phyloP scores from a whole-genome alignment of 2,113 vertebrate genomes.

The Hippocampus mohnikei region DNA sequence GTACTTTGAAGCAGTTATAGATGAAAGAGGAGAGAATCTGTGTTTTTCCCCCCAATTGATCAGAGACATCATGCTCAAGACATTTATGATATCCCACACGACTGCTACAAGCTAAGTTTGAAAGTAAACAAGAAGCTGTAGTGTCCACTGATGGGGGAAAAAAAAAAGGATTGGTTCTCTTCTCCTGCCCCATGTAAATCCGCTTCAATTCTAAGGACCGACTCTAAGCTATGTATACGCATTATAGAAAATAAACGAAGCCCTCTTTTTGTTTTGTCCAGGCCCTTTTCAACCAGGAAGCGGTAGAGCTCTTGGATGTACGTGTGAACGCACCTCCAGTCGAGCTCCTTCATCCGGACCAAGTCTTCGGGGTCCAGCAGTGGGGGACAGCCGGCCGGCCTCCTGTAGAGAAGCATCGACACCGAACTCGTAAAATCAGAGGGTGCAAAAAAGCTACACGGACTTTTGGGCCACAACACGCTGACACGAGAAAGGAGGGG shows the following conservation, averaged over 20 bases:
- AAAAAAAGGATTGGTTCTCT: too few relatives aligned
- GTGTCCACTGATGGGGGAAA: too few relatives aligned
- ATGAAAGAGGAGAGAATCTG: too few relatives aligned
- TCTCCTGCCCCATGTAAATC: too few relatives aligned
- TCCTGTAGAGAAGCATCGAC: conserved; percentile 72
- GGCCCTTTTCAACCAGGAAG: conserved; percentile 95
- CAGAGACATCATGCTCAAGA: too few relatives aligned
- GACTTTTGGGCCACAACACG: not conserved
- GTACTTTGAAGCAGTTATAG: too few relatives aligned
- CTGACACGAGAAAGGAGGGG: conserved; percentile 54
- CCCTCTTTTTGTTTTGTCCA: conserved; percentile 95
- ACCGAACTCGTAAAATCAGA: not conserved
- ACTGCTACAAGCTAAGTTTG: too few relatives aligned
- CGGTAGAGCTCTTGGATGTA: conserved; percentile 99
- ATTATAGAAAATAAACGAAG: conserved; percentile 25
- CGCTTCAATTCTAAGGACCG: too few relatives aligned
- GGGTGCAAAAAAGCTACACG: not conserved
- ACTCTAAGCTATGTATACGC: too few relatives aligned
- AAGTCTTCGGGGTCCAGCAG: conserved; percentile 96
- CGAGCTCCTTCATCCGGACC: conserved; percentile 92
- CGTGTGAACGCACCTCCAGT: conserved; percentile 99
- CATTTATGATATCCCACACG: too few relatives aligned
- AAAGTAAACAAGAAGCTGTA: too few relatives aligned
- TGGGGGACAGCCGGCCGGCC: conserved; percentile 88
- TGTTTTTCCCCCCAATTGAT: too few relatives aligned